phyloP scores from a whole-genome alignment of 2,888 invertebrate genomes.

The Pristionchus japonicus region DNA sequence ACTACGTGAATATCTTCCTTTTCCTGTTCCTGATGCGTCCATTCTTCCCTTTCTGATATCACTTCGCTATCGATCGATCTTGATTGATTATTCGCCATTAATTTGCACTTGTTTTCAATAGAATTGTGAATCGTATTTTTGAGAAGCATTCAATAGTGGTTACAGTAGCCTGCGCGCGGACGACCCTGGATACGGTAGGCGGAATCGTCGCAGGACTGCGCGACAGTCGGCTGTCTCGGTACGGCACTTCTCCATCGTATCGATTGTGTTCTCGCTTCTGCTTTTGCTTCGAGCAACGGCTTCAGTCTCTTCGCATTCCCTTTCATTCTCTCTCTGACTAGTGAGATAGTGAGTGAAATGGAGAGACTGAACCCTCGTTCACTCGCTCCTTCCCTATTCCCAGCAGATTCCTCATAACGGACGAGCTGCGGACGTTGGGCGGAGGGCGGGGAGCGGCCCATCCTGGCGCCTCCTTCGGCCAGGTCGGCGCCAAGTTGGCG shows the following conservation, averaged over 20 bases:
- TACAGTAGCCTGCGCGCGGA: neutral
- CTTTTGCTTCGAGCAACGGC: neutral
- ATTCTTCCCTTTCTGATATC: neutral
- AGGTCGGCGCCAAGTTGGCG: neutral
- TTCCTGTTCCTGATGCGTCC: neutral
- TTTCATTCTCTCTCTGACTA: neutral
- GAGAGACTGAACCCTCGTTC: neutral
- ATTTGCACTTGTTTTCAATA: too few species aligned
- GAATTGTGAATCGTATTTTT: too few species aligned
- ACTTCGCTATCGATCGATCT: neutral
- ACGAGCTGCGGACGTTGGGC: constrained; percentile 6
- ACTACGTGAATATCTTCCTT: neutral
- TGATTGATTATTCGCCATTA: too few species aligned
- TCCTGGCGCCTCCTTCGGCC: neutral
- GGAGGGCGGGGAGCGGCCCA: neutral
- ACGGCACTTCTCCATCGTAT: neutral
- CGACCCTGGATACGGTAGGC: constrained; percentile 45
- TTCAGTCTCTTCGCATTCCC: neutral
- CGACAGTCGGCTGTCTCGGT: constrained; percentile 44
- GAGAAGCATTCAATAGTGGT: neutral
- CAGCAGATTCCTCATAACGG: constrained; percentile 26
- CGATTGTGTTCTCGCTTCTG: neutral
- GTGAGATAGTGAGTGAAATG: neutral
- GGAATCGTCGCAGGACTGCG: constrained; percentile 42
- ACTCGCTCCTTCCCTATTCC: neutral